Base-by-base conservation (phyloP, 2,888 invertebrate species). In the Diaperis boleti region DNA sequence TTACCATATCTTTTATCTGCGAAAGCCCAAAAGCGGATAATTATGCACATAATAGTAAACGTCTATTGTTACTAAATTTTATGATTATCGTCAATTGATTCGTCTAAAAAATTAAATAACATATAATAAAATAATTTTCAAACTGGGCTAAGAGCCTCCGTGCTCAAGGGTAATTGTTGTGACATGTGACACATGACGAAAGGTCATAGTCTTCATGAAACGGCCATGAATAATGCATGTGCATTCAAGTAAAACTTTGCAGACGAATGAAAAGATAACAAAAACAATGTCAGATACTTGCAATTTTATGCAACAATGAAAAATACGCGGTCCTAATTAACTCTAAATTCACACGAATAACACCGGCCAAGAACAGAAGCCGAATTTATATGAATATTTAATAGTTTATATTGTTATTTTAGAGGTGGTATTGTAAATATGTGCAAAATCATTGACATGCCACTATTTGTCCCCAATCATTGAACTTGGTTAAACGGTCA, bases 151-250 rank as follows among this genome's bases (percentile, higher is more conserved):
- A 52, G 39, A 37, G 37, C 26, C 35, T 22, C 35, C 17, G 13
- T 52, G 22, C 52, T 50, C 62, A 62, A 62, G 62, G 62, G 62
- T 62, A 62, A 56, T 56, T 35, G 39, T 42, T 44, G 17, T 50
- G 35, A 49, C 50, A 56, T 59, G 59, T 49, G 59, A 49, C 42
- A 37, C 35, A 44, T 56, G 42, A 56, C 56, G 44, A 59, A 56
- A 62, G 62, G 62, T 62, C 50, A 15, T 29, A 61, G 4, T 35
- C 37, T 55, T 55, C 61, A 62, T 49, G 56, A 42, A 62, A 41
- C 14, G 62, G 26, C 62, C 62, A 62, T 62, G 62, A 56, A 56
- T 59, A 33, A 29, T 54, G 33, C 33, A 39, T 56, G 56, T 62
- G 56, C 56, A 56, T 62, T 56, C 62, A 42, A 56, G 41, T 49